phyloP scores from a whole-genome alignment of 37 sponge, comb jelly and placozoan species.

The Halisarca cf. caerulea region DNA sequence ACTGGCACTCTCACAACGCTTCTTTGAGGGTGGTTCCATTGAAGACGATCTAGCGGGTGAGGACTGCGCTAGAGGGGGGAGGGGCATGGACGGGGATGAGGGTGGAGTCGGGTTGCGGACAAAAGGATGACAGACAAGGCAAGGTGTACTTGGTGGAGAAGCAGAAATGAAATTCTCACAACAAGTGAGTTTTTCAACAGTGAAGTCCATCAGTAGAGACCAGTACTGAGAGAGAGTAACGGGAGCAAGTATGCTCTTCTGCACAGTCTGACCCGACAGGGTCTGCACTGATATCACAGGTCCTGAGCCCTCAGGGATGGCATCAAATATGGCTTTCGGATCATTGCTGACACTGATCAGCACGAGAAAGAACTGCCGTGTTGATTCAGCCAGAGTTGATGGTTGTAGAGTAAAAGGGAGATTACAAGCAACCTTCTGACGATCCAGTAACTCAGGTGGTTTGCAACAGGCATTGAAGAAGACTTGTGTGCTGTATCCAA shows the following conservation, averaged over 20 bases:
- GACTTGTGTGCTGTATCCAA: constrained; percentile 81
- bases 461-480: constrained; percentile 84
- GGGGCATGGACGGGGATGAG: constrained; percentile 22
- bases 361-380: constrained; percentile 47
- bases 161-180: constrained; percentile 83
- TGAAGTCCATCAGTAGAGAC: constrained; percentile 40
- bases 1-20: background rate
- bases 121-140: constrained; percentile 80
- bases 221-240: constrained; percentile 66
- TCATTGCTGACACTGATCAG: constrained; percentile 54
- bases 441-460: constrained; percentile 61
- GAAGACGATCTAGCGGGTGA: background rate
- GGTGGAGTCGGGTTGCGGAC: constrained; percentile 2
- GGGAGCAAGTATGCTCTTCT: constrained; percentile 28
- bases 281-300: background rate
- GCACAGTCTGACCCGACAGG: background rate
- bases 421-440: constrained; percentile 16
- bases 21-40: background rate
- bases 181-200: constrained; percentile 34
- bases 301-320: constrained; percentile 49
- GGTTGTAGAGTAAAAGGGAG: constrained; percentile 63
- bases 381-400: constrained; percentile 50
- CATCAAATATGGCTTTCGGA: constrained; percentile 36
- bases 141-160: constrained; percentile 57
- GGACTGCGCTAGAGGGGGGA: background rate